Conservation (phyloP, 2,888 invertebrate genomes). For the Hedychridium roseum region DNA sequence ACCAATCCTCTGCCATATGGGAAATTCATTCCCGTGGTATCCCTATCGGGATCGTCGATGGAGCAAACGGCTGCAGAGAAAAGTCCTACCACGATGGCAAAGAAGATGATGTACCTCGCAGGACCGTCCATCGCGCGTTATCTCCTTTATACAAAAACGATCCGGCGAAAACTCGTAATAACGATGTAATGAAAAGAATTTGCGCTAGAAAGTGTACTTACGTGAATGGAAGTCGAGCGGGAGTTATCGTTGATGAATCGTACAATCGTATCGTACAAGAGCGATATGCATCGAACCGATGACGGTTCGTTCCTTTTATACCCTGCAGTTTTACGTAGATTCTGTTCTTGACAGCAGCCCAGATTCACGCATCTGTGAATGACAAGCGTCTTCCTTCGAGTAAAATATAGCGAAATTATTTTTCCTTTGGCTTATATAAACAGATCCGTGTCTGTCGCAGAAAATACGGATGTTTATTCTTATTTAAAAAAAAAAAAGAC, state of each 20-base stretch:
- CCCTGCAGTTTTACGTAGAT: neutral
- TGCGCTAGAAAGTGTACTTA: too few species aligned
- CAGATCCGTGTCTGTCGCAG: too few species aligned
- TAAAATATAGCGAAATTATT: too few species aligned
- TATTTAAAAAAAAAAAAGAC: too few species aligned
- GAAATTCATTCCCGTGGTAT: constrained; percentile 22
- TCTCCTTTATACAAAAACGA: neutral
- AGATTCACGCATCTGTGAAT: constrained; percentile 20
- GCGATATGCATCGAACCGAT: constrained; percentile 2
- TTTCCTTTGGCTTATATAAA: too few species aligned
- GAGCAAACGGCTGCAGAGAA: constrained; percentile 16
- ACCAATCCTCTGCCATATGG: constrained; percentile 39
- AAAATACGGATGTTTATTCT: too few species aligned
- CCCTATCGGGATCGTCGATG: constrained; percentile 39
- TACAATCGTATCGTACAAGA: neutral
- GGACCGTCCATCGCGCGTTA: constrained; percentile 19
- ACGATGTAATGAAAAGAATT: too few species aligned
- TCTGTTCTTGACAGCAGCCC: constrained; percentile 13
- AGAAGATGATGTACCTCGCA: constrained; percentile 19
- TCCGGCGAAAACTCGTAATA: too few species aligned
- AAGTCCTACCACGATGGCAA: constrained; percentile 26
- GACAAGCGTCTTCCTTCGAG: constrained; percentile 24
- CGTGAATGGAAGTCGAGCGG: too few species aligned
- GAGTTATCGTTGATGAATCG: too few species aligned
- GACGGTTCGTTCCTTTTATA: constrained; percentile 30